Evolutionary conservation across 2,888 invertebrate species (phyloP), one percentile per base, ranked within the genome.

Genomic region (Erebia aethiops): DNA sequence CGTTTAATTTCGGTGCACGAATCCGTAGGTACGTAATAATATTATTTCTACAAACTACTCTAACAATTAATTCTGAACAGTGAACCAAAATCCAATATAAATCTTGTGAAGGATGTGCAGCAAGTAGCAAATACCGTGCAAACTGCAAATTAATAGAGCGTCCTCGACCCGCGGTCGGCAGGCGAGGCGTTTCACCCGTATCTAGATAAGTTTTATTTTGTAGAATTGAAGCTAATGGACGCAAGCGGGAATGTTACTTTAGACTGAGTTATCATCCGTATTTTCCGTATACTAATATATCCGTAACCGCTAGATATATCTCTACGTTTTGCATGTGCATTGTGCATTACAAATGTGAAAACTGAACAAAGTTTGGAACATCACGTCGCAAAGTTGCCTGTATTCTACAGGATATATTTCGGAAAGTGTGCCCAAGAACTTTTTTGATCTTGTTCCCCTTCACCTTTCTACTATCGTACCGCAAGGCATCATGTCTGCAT

Each of bases 61-160:
- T 4, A 57, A 16, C 16, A 43, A 60, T 41, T 43, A 60, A n/a
- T 60, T 60, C n/a, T 41, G 60, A 26, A 60, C 60, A 61, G 61
- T 61, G 16, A 61, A 61, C 43, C 43, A 43, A 61, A 46, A 61
- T 61, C 61, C 61, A 61, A 61, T 61, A 61, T 61, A 13, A 60
- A 16, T 43, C 60, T 41, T 43, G 61, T 61, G 61, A 43, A 61
- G 43, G 57, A 58, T 61, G 13, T 61, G 61, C 61, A 61, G 61
- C 16, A 43, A 46, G 18, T 61, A 46, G 61, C 16, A 43, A 46
- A 43, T 61, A 46, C 43, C 61, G 61, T 11, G 61, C 16, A 46
- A 60, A 46, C 46, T 61, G 61, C 43, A 46, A 60, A 46, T 61
- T 61, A 61, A 61, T 61, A 61, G 41, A 61, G 61, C 61, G 41